A percentile compares a stretch with the other conserved stretches of the same genome.
These are phyloP conservation scores for Oedothorax gibbosus DNA, from an alignment of 1,140 invertebrate genomes.

Conservation along the genomic window DNA sequence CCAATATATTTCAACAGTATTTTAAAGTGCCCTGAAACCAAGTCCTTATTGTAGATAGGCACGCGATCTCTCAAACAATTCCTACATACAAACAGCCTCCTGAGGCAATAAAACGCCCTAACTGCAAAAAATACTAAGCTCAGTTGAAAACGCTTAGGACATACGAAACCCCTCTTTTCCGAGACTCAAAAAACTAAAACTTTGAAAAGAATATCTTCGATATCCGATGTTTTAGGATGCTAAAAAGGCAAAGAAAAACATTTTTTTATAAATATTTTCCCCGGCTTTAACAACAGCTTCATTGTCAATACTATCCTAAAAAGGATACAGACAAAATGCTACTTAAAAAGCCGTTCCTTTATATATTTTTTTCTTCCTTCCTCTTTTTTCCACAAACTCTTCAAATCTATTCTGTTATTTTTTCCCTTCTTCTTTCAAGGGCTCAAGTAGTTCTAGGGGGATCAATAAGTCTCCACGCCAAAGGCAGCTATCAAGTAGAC, in stretches of 20 bases:
- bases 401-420: conserved; percentile 1
- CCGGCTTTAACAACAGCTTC: conserved; percentile 27
- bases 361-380: conserved; percentile 7
- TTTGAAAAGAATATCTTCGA: conserved; percentile 31
- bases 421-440: neutral
- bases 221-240: conserved; percentile 27
- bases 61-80: neutral
- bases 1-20: no score
- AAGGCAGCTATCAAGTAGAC: conserved; percentile 20
- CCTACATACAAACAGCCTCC: neutral
- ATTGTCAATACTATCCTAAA: conserved; percentile 31
- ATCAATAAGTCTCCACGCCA: conserved; percentile 19
- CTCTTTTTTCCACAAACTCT: conserved; percentile 6
- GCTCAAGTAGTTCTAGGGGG: conserved; percentile 6
- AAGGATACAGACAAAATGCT: conserved; percentile 44
- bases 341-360: conserved; percentile 44
- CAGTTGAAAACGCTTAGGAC: conserved; percentile 17
- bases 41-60: no score
- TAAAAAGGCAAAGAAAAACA: conserved; percentile 5
- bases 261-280: neutral
- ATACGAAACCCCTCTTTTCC: neutral
- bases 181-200: neutral
- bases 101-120: conserved; percentile 16
- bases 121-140: conserved; percentile 10
- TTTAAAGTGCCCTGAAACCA: no score